phyloP scores from a whole-genome alignment of 2,797 vertebrate genomes.

The Malurus leucopterus region DNA sequence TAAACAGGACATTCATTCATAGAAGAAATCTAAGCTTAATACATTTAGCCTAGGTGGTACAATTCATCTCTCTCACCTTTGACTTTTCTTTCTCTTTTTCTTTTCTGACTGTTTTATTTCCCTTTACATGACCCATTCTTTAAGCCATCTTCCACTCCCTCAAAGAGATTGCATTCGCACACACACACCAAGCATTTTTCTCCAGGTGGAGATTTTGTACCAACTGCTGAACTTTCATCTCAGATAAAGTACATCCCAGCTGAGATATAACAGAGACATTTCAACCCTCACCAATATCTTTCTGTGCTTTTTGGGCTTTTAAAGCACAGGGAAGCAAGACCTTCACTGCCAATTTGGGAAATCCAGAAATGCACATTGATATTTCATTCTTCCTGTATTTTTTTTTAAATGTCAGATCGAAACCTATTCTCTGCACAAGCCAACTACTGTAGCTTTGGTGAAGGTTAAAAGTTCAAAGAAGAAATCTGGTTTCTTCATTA shows the following conservation, averaged over 20 bases:
- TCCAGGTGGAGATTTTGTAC: neutral
- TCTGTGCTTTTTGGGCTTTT: neutral
- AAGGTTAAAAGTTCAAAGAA: conserved; percentile 38
- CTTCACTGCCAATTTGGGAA: neutral
- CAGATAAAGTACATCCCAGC: neutral
- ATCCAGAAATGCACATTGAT: neutral
- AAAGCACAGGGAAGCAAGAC: neutral
- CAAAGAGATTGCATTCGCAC: neutral
- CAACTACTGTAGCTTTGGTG: neutral
- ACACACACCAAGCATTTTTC: neutral
- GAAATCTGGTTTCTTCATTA: conserved; percentile 30
- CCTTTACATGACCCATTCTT: neutral
- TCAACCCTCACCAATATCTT: neutral
- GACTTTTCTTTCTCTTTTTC: neutral
- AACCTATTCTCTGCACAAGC: neutral
- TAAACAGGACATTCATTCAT: neutral
- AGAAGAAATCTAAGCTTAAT: neutral
- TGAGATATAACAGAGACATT: neutral
- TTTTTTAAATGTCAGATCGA: neutral
- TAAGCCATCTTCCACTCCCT: neutral
- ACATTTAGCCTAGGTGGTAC: neutral
- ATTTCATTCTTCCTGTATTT: neutral
- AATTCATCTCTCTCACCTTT: neutral
- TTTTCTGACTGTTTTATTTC: neutral
- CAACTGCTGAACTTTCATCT: neutral